These are phyloP conservation scores for Nerophis ophidion DNA, from an alignment of 2,113 vertebrate genomes.

Conservation along the genomic window DNA sequence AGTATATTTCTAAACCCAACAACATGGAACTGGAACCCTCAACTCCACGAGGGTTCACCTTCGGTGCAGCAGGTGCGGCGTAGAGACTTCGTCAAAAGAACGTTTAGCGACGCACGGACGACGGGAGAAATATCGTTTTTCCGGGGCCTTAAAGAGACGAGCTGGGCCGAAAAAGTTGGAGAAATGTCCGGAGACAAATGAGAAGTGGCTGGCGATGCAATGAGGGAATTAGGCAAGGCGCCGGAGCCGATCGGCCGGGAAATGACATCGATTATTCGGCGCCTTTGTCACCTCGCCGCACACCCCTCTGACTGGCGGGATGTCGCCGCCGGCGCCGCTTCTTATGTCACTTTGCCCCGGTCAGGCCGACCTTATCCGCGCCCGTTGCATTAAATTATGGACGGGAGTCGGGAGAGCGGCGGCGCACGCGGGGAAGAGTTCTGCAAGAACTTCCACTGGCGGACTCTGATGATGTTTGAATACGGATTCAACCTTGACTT, in stretches of 20 bases:
- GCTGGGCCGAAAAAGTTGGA: conserved; percentile 31
- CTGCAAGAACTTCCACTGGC: background rate
- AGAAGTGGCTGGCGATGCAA: conserved; percentile 30
- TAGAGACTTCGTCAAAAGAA: background rate
- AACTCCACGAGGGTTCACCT: background rate
- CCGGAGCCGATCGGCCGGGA: conserved; percentile 26
- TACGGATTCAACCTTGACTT: no score
- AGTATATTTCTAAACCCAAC: background rate
- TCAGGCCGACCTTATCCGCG: conserved; percentile 38
- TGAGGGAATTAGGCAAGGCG: conserved; percentile 31
- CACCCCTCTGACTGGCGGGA: conserved; percentile 16
- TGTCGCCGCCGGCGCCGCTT: conserved; percentile 20
- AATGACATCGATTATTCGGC: conserved; percentile 36
- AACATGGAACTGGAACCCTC: background rate
- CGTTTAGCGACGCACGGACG: no score
- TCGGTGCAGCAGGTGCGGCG: background rate
- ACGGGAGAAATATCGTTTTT: conserved; percentile 32
- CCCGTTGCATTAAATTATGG: conserved; percentile 25
- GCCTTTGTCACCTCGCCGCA: conserved; percentile 24
- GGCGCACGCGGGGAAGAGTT: background rate
- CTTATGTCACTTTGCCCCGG: conserved; percentile 28
- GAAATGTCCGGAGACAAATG: conserved; percentile 26
- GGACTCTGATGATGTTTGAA: no score
- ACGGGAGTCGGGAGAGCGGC: background rate
- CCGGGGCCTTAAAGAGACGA: conserved; percentile 27